Evolutionary conservation across 2,113 vertebrate species (phyloP), one percentile per base, ranked within the genome.

Genomic region (Sylvia atricapilla): DNA sequence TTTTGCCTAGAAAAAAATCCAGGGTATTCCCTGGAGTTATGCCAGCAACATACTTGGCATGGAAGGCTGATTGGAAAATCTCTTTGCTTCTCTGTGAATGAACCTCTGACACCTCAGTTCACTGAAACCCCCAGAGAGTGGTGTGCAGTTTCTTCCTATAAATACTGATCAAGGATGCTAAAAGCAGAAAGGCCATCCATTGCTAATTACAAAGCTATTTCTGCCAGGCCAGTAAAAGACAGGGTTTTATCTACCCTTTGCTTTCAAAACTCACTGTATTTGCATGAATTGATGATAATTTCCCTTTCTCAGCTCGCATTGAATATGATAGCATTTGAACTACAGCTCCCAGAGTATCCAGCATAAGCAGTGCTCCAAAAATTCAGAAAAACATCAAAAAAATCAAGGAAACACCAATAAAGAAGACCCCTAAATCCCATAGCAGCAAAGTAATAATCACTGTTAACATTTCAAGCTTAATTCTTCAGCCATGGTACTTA

Each of bases 401-500:
- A 59, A 37, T 11, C 10, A 70, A 85, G 16, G 53, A 72, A 60
- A 27, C 4, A 33, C 8, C 10, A 56, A 23, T 43, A 10, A 17
- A 63, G 46, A 52, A 19, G 5, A 21, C 21, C 15, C 14, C 11
- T 3, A n/a, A 68, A 5, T 5, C 11, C 33, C 13, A 39, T 17
- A 75, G 55, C 55, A 68, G 25, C 39, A 44, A 60, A 56, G 56
- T 69, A 94, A 70, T 87, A 84, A 90, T 67, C 43, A 78, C 28
- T 74, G 73, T 93, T 91, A 95, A 87, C 21, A 25, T 87, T 93
- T 94, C 3, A 17, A 79, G 49, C 89, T 84, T 94, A 95, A 85
- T 91, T 66, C 35, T 96, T 93, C 87, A 80, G 33, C 79, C 13
- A 28, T 69, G 73, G 79, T 75, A 44, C 69, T 96, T 95, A 95